Percentiles rank a stretch among this genome's conserved stretches.
phyloP scores from a whole-genome alignment of 1,140 invertebrate genomes.

The Nasonia giraulti region DNA sequence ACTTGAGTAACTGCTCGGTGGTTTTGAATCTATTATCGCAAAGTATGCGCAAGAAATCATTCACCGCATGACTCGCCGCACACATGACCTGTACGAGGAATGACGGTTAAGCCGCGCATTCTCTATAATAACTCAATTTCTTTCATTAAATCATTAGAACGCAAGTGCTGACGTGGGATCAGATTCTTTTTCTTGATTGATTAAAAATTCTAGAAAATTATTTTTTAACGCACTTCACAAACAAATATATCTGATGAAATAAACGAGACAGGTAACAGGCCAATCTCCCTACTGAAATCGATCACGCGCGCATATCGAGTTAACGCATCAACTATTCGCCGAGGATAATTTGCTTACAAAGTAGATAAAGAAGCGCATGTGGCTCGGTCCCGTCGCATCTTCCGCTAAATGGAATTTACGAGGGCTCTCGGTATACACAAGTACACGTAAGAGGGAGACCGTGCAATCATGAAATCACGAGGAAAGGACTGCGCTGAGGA shows the following conservation, averaged over 20 bases:
- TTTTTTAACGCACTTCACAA: too few species aligned
- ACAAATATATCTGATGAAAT: too few species aligned
- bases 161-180: too few species aligned
- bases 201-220: too few species aligned
- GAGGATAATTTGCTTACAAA: constrained; percentile 42
- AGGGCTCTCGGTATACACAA: constrained; percentile 44
- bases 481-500: constrained; percentile 38
- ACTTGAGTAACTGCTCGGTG: neutral
- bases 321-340: constrained; percentile 44
- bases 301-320: constrained; percentile 2
- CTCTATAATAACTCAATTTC: constrained; percentile 1
- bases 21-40: constrained; percentile 10
- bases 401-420: constrained; percentile 58
- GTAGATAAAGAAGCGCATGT: constrained; percentile 38
- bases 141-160: neutral
- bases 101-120: neutral
- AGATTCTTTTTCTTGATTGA: too few species aligned
- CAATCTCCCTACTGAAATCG: constrained; percentile 32
- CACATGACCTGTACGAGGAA: neutral
- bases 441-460: constrained; percentile 33
- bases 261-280: neutral
- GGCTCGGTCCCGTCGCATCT: neutral
- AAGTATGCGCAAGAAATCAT: neutral
- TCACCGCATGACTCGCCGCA: neutral
- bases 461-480: constrained; percentile 63